A percentile compares a stretch with the other conserved stretches of the same genome.
These are phyloP conservation scores for Archegozetes longisetosus DNA, from an alignment of 1,140 invertebrate genomes.

Conservation along the genomic window DNA sequence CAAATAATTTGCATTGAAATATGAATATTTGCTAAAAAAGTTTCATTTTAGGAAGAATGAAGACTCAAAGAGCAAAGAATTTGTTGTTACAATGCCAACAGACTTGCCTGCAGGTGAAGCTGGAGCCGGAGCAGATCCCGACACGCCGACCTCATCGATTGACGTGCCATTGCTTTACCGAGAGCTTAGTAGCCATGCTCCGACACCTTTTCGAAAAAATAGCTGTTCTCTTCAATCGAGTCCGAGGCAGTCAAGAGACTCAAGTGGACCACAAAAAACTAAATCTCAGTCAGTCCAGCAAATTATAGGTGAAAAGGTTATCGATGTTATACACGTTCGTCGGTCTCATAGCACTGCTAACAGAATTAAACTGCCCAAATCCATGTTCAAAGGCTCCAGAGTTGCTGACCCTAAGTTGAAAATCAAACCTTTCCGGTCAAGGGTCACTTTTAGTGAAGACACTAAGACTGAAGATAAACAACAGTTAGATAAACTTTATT, in stretches of 20 bases:
- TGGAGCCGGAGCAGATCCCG: neutral
- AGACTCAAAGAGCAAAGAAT: no score
- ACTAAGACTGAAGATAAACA: slow-evolving; percentile 4
- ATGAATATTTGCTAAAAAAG: no score
- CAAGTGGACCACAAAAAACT: no score
- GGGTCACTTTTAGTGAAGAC: slow-evolving; percentile 14
- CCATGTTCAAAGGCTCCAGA: slow-evolving; percentile 4
- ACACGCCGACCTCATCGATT: neutral
- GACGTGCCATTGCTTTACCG: neutral
- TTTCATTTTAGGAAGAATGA: no score
- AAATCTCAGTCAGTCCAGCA: neutral
- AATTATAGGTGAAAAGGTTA: neutral
- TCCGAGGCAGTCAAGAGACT: neutral
- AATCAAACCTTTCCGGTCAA: slow-evolving; percentile 12
- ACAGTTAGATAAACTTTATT: neutral
- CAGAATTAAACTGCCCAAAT: neutral
- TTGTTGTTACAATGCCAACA: no score
- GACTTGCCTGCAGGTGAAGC: neutral
- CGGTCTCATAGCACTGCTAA: neutral
- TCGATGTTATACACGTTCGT: neutral
- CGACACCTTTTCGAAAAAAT: neutral
- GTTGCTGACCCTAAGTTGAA: neutral
- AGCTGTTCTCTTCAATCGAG: neutral
- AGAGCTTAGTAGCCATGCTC: neutral
- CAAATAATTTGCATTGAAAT: no score